Percentiles rank a stretch among this genome's conserved stretches.
Conservation (phyloP, 2,113 vertebrate genomes). For the Ellobius talpinus region DNA sequence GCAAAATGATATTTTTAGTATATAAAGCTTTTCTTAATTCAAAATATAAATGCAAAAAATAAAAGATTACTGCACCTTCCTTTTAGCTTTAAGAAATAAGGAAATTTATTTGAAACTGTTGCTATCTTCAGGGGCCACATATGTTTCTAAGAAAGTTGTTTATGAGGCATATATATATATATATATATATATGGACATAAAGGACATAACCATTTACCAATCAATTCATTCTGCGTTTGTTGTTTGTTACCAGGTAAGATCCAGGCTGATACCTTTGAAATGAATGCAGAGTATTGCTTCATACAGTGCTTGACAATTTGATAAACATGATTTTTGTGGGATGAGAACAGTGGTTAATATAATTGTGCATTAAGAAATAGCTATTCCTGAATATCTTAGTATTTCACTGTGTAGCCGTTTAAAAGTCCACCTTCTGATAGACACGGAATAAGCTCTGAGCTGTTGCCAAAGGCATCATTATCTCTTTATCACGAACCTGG, state of each 20-base stretch:
- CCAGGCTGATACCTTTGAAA: conserved; percentile 84
- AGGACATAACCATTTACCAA: conserved; percentile 85
- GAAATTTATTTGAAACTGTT: conserved; percentile 85
- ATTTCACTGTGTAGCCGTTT: conserved; percentile 83
- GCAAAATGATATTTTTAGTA: neutral
- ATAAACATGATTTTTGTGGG: conserved; percentile 80
- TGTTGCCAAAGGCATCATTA: conserved; percentile 17
- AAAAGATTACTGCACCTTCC: conserved; percentile 75
- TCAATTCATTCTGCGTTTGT: conserved; percentile 90
- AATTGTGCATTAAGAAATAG: conserved; percentile 78
- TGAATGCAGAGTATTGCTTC: conserved; percentile 80
- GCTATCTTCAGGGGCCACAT: conserved; percentile 85
- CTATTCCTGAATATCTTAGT: conserved; percentile 83
- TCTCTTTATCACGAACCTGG: conserved; percentile 23
- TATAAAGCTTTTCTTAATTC: neutral
- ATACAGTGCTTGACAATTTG: conserved; percentile 87
- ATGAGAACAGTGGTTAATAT: conserved; percentile 78
- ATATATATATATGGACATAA: conserved; percentile 50
- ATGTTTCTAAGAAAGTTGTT: conserved; percentile 87
- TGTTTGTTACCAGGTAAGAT: conserved; percentile 84
- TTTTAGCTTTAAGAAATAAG: conserved; percentile 82
- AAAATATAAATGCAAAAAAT: conserved; percentile 66
- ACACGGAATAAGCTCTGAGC: conserved; percentile 72
- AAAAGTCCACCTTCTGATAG: conserved; percentile 71
- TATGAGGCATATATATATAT: conserved; percentile 85